Base-by-base conservation (phyloP, 2,797 vertebrate genomes). In the Odontamblyopus rebecca region DNA sequence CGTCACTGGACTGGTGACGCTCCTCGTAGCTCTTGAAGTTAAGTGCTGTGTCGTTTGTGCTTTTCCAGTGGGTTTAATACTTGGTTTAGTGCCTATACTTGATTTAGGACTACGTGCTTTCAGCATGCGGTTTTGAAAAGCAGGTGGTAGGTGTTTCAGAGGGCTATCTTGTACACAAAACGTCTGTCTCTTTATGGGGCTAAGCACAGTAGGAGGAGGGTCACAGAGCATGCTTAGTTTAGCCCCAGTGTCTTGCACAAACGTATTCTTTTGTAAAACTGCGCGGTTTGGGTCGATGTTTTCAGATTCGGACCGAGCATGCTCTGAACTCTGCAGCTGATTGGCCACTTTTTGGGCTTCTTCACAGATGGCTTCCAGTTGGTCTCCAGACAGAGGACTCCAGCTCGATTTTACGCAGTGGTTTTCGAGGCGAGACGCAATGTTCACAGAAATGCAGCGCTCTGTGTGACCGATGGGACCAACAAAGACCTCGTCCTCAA, bases 171-270 rank as follows among this genome's bases (percentile, higher is more conserved):
- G 80, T 56, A 99, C 92, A 38, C 90, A 95, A 87, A 95, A 98
- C 0, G 97, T 99, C 83, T 97, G 94, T 38, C 97, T 91, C 78
- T 96, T 99, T 66, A 94, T 83, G 5, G 96, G 95, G 69, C 92
- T 96, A 70, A 89, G 87, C 3, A 63, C 69, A 3, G 67, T 48
- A 16, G 75, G 68, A 9, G 75, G 67, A 7, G 89, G 79, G 5
- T 85, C 89, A 78, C 84, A 80, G 27, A 98, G 82, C 61, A 95
- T 70, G 35, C 78, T 86, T 66, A 95, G 4, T 85, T 97, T 97
- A 57, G 88, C 83, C 4, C 86, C 68, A 0, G 90, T 57, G 15
- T 95, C 95, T 69, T 94, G 89, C 18, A 95, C 80, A 76, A 99
- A 98, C 15, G 76, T 86, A 57, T 97, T 95, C 2, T 23, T 38